Base-by-base conservation (phyloP, 2,888 invertebrate species). In the Thymelicus sylvestris region DNA sequence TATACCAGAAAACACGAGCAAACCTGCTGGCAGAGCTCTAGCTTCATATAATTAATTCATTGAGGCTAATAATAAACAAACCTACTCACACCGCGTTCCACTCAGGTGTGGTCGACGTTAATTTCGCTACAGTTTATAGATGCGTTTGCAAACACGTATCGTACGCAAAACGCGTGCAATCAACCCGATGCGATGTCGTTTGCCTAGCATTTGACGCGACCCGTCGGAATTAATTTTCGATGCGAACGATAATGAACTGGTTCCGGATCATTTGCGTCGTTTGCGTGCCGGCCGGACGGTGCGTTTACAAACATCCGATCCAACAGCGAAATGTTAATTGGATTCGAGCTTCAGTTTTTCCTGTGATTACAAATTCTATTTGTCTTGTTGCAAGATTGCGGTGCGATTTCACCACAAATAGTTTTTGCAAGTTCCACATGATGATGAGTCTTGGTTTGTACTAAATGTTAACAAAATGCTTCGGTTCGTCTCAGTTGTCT, bases 191-290 rank as follows among this genome's bases (percentile, higher is more conserved):
- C 72, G 72, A 76, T 80, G 85, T 83, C 81, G 82, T 84, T 83
- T 80, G 80, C 79, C 85, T 81, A 83, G 81, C 81, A 81, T 76
- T 78, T 76, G 72, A 73, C 72, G 72, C 67, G 75, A 81, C 83
- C 83, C 76, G 75, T 57, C 87, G 82, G 88, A 86, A 88, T 91
- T 86, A 88, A 90, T 90, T 88, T 89, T 84, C 86, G 81, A 89
- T 87, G 83, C 80, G 77, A 83, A 79, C 79, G 83, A 83, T 90
- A 90, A 90, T 90, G 88, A 89, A 85, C 83, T 78, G 79, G 67
- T 72, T 77, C 66, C 55, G 72, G 73, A 63, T 68, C 63, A 69
- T 69, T 69, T 69, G 48, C 57, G 13, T 63, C 63, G 64, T 69
- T 69, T 69, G 57, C 57, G 13, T 47, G 39, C 39, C 12, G 31